Percentiles rank a stretch among this genome's conserved stretches.
Conservation (phyloP, 2,113 vertebrate genomes). For the Myrmophylax atrothorax region DNA sequence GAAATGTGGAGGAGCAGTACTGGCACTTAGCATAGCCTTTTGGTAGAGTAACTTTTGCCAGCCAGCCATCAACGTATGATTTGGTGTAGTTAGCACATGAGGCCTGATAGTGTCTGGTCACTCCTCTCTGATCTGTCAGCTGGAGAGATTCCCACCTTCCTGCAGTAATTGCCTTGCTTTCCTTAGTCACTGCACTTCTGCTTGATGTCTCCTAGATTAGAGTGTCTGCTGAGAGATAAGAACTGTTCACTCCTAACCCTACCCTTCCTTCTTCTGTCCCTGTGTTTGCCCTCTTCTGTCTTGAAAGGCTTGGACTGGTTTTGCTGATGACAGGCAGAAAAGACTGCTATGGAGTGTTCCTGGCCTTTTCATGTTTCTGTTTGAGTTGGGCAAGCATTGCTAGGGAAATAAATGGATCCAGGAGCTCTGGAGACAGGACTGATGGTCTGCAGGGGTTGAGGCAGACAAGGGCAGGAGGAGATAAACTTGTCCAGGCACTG, state of each 20-base stretch:
- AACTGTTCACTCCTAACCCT: background rate
- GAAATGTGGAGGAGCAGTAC: background rate
- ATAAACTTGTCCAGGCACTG: background rate
- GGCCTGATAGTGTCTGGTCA: background rate
- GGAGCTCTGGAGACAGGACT: background rate
- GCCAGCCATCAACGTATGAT: background rate
- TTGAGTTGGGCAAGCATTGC: background rate
- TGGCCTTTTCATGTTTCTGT: background rate
- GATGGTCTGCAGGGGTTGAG: background rate
- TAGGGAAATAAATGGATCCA: background rate
- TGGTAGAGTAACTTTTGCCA: background rate
- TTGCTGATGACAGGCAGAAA: background rate
- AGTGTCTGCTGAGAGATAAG: background rate
- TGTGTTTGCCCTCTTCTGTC: accelerated
- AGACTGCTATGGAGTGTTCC: background rate
- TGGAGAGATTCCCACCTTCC: background rate
- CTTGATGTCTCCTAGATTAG: background rate
- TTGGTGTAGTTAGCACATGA: accelerated
- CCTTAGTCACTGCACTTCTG: background rate
- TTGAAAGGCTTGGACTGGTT: background rate
- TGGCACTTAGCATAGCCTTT: background rate
- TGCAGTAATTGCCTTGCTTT: background rate
- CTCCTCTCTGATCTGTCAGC: background rate
- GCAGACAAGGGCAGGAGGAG: accelerated
- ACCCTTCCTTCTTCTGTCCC: background rate